phyloP scores from a whole-genome alignment of 2,888 invertebrate genomes.

The Loripinus fragilis region DNA sequence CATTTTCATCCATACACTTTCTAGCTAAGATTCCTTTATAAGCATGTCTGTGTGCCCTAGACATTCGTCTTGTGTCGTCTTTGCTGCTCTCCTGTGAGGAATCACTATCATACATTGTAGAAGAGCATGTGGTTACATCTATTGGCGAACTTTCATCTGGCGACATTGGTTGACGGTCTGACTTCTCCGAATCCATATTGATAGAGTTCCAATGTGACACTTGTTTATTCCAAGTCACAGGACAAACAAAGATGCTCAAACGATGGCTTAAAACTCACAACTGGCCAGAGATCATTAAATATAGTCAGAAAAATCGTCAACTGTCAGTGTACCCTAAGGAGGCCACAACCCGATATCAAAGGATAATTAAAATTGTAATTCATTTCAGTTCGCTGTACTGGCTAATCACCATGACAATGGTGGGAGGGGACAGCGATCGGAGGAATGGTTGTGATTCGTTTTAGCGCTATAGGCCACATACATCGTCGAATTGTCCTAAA shows the following conservation, averaged over 20 bases:
- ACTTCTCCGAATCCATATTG: neutral
- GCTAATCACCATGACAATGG: neutral
- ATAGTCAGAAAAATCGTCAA: neutral
- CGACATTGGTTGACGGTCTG: neutral
- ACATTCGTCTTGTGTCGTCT: slow-evolving; percentile 1
- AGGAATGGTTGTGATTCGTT: neutral
- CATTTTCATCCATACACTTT: slow-evolving; percentile 72
- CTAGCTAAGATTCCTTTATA: slow-evolving; percentile 24
- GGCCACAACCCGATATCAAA: neutral
- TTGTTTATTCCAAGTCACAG: neutral
- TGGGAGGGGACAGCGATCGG: neutral
- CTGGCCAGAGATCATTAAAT: neutral
- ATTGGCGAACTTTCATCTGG: neutral
- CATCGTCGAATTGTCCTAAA: too few species aligned
- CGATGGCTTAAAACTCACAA: neutral
- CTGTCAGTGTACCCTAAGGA: slow-evolving; percentile 2
- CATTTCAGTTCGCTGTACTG: neutral
- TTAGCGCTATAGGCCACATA: neutral
- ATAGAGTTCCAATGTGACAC: neutral
- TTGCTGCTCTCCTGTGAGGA: slow-evolving; percentile 57
- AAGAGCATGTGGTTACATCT: slow-evolving; percentile 19
- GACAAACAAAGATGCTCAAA: too few species aligned
- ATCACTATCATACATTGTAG: slow-evolving; percentile 58
- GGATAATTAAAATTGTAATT: slow-evolving; percentile 9
- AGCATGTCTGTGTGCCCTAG: slow-evolving; percentile 10